phyloP scores from a whole-genome alignment of 2,888 invertebrate genomes.

The Epinotia brunnichana region DNA sequence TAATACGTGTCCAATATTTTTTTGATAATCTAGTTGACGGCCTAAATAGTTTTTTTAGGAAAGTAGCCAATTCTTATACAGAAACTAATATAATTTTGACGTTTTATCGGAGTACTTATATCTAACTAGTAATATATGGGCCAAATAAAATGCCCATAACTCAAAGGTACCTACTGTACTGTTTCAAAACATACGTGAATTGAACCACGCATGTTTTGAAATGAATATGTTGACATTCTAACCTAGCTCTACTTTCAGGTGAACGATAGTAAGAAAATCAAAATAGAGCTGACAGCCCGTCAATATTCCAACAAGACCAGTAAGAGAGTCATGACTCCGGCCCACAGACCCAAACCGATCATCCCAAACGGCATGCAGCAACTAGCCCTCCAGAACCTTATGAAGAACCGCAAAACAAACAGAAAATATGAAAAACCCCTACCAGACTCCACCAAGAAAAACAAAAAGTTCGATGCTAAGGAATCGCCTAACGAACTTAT shows the following conservation, averaged over 20 bases:
- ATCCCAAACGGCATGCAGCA: conserved; percentile 58
- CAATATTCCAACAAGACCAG: conserved; percentile 59
- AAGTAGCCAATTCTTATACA: too few relatives aligned
- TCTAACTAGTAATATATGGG: too few relatives aligned
- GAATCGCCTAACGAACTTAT: conserved; percentile 45
- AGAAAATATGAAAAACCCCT: conserved; percentile 51
- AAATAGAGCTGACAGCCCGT: conserved; percentile 54
- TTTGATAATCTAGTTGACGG: too few relatives aligned
- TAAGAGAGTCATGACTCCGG: conserved; percentile 59
- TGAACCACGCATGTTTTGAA: too few relatives aligned
- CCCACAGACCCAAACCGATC: conserved; percentile 62
- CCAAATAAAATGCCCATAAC: too few relatives aligned
- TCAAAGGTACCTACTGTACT: too few relatives aligned
- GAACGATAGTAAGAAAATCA: conserved; percentile 52
- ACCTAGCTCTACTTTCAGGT: conserved; percentile 51
- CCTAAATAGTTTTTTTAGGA: too few relatives aligned
- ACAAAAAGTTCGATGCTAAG: conserved; percentile 48
- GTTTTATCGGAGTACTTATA: too few relatives aligned
- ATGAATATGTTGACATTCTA: too few relatives aligned
- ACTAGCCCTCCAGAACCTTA: conserved; percentile 41
- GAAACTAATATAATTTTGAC: too few relatives aligned
- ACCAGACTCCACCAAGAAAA: conserved; percentile 61
- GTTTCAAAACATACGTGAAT: too few relatives aligned
- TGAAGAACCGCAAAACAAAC: conserved; percentile 54
- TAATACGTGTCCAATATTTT: too few relatives aligned